Evolutionary conservation across 2,797 vertebrate genomes (phyloP), one percentile per base, ranked within the genome.

Genomic region (Myotis myotis): DNA sequence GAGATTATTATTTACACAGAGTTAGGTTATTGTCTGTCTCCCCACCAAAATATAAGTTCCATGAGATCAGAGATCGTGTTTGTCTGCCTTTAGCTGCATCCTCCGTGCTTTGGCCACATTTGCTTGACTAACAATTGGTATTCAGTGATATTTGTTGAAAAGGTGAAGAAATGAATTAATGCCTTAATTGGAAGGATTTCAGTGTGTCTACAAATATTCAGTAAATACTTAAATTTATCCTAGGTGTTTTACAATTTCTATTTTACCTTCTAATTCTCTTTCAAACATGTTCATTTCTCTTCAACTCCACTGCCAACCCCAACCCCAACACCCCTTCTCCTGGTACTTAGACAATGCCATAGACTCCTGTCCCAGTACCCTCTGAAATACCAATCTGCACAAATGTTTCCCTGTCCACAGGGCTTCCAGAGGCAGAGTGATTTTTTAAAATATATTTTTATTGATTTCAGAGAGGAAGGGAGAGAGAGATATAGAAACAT

Each of bases 311-410:
- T 38, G 19, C 1, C 20, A 9, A 62, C 6, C 12, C 6, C 1
- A 2, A 1, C 16, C 62, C 19, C 5, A 36, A 1, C 2, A 25
- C 28, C 20, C 11, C 8, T 0, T 33, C 7, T 28, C 0, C 44
- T 78, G 8, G 44, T 30, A 5, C 33, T 57, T 57, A 41, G 79
- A 53, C 8, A 60, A 33, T 62, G 2, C 25, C 4, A 6, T 8
- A 71, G 8, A 23, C 2, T 25, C 4, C 12, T 19, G 3, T 19
- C n/a, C 19, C 57, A 44, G 3, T 3, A 0, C 4, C 19, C 8
- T 17, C 5, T 1, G 4, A 72, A 38, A 82, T 47, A 41, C 7
- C 25, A 79, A 19, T 10, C 36, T 5, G 0, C 30, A 23, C 8
- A 8, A 3, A 33, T n/a, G 51, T 17, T 83, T 93, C 75, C 28